Conservation (phyloP, 2,797 vertebrate genomes). For the Sylvia borin region DNA sequence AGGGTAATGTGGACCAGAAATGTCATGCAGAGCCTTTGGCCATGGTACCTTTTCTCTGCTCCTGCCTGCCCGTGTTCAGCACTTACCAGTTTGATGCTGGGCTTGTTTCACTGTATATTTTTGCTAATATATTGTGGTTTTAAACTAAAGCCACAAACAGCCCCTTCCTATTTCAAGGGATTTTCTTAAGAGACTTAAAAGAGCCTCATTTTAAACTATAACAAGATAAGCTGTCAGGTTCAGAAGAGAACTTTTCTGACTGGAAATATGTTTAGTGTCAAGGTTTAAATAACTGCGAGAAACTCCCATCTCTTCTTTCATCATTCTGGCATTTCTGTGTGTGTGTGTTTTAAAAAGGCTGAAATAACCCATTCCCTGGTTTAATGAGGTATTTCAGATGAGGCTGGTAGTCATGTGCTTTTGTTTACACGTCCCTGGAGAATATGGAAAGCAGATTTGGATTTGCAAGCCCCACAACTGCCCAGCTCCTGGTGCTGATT, state of each 20-base stretch:
- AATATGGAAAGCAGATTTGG: conserved; percentile 1
- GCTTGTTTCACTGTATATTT: conserved; percentile 11
- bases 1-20: background rate
- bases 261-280: conserved; percentile 40
- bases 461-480: background rate
- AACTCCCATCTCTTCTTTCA: conserved; percentile 53
- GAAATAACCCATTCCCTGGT: conserved; percentile 38
- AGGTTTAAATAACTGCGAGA: conserved; percentile 49
- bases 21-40: background rate
- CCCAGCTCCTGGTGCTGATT: background rate
- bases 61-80: background rate
- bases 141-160: conserved; percentile 54
- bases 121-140: conserved; percentile 48
- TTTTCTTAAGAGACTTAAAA: conserved; percentile 38
- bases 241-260: conserved; percentile 43
- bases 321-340: conserved; percentile 8
- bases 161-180: conserved; percentile 19
- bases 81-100: background rate
- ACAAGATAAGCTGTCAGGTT: conserved; percentile 60
- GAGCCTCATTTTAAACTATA: conserved; percentile 53
- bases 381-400: conserved; percentile 60
- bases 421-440: conserved; percentile 33
- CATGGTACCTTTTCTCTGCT: background rate
- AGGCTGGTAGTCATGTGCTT: conserved; percentile 34
- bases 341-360: conserved; percentile 28